These are phyloP conservation scores for Drosophila longiperda DNA, from an alignment of 2,888 invertebrate species.

Conservation along the genomic window DNA sequence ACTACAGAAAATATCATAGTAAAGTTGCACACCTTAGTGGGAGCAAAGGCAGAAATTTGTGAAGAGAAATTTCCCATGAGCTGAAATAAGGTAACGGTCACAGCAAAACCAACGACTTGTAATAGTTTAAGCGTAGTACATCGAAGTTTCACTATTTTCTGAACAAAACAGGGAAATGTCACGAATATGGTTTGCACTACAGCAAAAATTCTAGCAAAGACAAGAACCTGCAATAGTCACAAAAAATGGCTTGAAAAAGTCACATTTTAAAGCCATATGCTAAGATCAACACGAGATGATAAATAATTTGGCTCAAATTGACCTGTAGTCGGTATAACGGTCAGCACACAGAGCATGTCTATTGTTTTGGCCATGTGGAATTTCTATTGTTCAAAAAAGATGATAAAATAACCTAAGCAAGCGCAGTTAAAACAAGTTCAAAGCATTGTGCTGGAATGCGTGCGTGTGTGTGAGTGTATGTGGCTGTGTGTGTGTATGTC, in stretches of 20 bases:
- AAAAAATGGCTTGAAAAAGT: neutral
- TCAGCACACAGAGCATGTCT: constrained; percentile 38
- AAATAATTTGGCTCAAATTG: constrained; percentile 22
- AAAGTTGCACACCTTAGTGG: neutral
- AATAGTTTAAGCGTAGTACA: neutral
- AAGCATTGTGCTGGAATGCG: constrained; percentile 31
- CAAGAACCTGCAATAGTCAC: neutral
- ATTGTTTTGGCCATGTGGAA: constrained; percentile 50
- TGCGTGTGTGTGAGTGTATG: constrained; percentile 3
- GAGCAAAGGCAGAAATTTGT: too few relatives aligned
- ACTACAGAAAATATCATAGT: neutral
- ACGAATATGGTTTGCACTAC: neutral
- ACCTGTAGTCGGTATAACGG: constrained; percentile 51
- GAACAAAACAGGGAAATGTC: neutral
- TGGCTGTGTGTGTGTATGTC: constrained; percentile 16
- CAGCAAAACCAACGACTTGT: neutral
- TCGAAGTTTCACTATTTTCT: neutral
- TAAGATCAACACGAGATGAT: neutral
- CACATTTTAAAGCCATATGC: neutral
- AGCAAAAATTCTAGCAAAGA: neutral
- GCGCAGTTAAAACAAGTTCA: constrained; percentile 49
- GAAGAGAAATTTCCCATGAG: neutral
- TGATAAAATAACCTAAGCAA: constrained; percentile 43
- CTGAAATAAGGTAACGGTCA: neutral
- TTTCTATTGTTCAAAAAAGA: constrained; percentile 53